phyloP scores from a whole-genome alignment of 2,113 vertebrate genomes.

The Halichoerus grypus region DNA sequence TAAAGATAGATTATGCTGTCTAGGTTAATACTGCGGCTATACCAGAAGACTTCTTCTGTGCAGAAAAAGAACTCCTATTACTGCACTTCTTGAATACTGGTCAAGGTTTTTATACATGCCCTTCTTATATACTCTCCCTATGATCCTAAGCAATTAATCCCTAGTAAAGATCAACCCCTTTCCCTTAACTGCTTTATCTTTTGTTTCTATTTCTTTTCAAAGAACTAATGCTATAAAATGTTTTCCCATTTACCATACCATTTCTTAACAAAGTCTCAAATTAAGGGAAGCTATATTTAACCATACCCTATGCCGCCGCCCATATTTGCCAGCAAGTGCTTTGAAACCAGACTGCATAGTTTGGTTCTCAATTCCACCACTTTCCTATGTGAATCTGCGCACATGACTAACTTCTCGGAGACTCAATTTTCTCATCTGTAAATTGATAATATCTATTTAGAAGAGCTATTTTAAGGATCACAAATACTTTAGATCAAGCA shows the following conservation, averaged over 20 bases:
- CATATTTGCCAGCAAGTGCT: neutral
- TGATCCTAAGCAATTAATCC: neutral
- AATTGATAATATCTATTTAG: neutral
- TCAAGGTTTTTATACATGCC: neutral
- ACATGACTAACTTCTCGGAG: neutral
- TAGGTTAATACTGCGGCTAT: neutral
- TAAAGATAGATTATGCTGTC: neutral
- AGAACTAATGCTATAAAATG: neutral
- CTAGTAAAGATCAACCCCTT: neutral
- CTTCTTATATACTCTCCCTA: neutral
- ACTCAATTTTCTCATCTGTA: conserved; percentile 2
- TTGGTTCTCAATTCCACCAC: neutral
- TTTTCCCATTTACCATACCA: neutral
- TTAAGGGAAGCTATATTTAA: neutral
- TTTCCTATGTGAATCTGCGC: neutral
- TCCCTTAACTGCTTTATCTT: neutral
- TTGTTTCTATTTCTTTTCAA: neutral
- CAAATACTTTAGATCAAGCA: neutral
- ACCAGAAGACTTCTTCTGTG: neutral
- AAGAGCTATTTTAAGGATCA: neutral
- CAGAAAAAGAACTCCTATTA: neutral
- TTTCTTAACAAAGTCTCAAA: neutral
- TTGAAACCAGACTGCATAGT: neutral
- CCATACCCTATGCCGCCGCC: neutral
- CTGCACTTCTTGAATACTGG: neutral